Conservation (phyloP, 1,140 invertebrate genomes). For the Charaxes varanes region DNA sequence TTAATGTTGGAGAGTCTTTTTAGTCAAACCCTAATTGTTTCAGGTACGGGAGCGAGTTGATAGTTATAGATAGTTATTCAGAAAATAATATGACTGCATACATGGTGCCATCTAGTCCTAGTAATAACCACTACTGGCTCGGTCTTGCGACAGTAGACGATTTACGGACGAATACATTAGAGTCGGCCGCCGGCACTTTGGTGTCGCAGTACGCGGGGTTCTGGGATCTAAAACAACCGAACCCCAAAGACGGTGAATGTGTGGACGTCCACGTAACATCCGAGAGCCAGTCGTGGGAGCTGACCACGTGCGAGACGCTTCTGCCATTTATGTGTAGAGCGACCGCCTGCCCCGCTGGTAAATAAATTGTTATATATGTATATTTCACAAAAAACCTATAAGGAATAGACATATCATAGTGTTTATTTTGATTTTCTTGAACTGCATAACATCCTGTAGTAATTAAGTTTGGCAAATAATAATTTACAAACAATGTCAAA, state of each 20-base stretch:
- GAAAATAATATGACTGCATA: slow-evolving; percentile 93
- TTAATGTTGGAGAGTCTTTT: too few species aligned
- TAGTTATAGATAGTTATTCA: slow-evolving; percentile 90
- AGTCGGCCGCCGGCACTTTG: slow-evolving; percentile 92
- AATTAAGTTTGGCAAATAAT: slow-evolving; percentile 1
- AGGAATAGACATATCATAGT: too few species aligned
- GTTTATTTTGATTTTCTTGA: too few species aligned
- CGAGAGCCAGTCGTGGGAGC: slow-evolving; percentile 92
- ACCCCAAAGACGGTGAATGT: slow-evolving; percentile 90
- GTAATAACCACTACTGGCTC: slow-evolving; percentile 86
- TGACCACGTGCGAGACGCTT: slow-evolving; percentile 94
- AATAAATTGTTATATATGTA: slow-evolving; percentile 21
- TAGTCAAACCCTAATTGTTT: too few species aligned
- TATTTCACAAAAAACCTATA: too few species aligned
- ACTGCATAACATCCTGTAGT: too few species aligned
- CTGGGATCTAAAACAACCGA: slow-evolving; percentile 91
- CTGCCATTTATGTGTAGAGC: slow-evolving; percentile 95
- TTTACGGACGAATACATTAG: slow-evolving; percentile 92
- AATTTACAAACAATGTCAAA: slow-evolving; percentile 5
- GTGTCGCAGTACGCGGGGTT: slow-evolving; percentile 95
- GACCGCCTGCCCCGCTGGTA: slow-evolving; percentile 92
- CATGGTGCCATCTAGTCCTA: slow-evolving; percentile 80
- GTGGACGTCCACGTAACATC: slow-evolving; percentile 86
- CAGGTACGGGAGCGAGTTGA: slow-evolving; percentile 94
- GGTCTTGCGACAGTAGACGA: slow-evolving; percentile 93